phyloP scores from a whole-genome alignment of 2,888 invertebrate genomes.

The Cephonodes hylas region DNA sequence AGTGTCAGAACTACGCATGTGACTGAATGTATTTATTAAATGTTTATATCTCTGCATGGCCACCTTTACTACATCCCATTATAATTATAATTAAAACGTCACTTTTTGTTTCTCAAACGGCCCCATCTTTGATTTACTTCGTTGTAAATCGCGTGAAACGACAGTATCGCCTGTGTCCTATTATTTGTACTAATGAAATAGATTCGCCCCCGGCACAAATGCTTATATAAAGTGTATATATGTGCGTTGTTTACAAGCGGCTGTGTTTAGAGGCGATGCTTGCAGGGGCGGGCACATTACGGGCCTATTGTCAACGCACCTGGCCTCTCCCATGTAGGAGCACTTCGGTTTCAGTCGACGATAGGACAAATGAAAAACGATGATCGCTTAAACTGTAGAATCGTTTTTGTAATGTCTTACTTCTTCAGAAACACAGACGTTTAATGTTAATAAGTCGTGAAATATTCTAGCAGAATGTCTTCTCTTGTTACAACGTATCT shows the following conservation, averaged over 20 bases:
- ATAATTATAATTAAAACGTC: too few species aligned
- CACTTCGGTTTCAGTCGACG: slow-evolving; percentile 13
- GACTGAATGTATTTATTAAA: too few species aligned
- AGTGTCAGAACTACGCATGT: too few species aligned
- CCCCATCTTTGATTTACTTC: background rate
- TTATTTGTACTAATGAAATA: background rate
- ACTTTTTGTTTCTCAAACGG: too few species aligned
- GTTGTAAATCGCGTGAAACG: background rate
- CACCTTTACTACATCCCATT: too few species aligned
- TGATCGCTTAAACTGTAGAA: background rate
- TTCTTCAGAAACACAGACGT: too few species aligned
- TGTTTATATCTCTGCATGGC: too few species aligned
- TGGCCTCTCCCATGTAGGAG: slow-evolving; percentile 53
- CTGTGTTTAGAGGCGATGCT: slow-evolving; percentile 11
- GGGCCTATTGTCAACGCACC: slow-evolving; percentile 54
- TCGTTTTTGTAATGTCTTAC: too few species aligned
- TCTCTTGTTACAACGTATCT: too few species aligned
- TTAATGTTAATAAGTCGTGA: too few species aligned
- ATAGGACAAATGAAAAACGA: background rate
- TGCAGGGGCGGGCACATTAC: slow-evolving; percentile 44
- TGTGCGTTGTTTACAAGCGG: background rate
- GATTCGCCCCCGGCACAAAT: background rate
- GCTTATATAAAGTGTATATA: background rate
- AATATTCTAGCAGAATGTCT: too few species aligned
- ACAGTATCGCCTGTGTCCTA: background rate